Conservation (phyloP, 1,140 invertebrate genomes). For the Melanaphis sacchari region DNA sequence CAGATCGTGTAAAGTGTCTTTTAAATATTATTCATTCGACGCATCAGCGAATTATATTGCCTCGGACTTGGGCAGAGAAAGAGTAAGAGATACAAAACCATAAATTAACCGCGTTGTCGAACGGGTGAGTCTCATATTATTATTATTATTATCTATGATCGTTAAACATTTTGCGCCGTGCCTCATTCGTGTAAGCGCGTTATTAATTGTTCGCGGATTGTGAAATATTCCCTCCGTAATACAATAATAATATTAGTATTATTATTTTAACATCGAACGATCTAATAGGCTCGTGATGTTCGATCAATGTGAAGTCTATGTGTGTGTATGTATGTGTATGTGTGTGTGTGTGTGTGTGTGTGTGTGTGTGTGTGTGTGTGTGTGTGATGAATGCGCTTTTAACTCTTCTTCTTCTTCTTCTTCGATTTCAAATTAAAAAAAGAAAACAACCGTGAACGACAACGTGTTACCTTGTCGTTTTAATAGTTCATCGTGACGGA, state of each 20-base stretch:
- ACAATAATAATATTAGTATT: background rate
- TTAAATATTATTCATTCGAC: background rate
- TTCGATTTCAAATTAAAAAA: conserved; percentile 26
- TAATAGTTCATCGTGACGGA: background rate
- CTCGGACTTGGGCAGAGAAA: background rate
- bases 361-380: no score
- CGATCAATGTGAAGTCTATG: background rate
- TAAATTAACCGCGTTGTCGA: conserved; percentile 27
- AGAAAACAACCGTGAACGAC: background rate
- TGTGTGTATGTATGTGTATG: no score
- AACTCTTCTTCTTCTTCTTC: background rate
- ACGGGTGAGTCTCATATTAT: background rate
- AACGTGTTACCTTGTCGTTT: background rate
- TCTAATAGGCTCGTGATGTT: background rate
- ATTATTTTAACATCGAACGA: background rate
- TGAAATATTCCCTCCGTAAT: background rate
- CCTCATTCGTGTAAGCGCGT: background rate
- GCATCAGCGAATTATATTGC: background rate
- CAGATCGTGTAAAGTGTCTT: background rate
- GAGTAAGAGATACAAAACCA: background rate
- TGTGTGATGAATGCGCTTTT: background rate
- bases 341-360: no score
- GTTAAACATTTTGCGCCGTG: conserved; percentile 14
- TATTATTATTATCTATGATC: conserved; percentile 24
- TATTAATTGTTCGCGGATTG: conserved; percentile 19